phyloP scores from a whole-genome alignment of 2,797 vertebrate genomes.

The Limnodromus scolopaceus region DNA sequence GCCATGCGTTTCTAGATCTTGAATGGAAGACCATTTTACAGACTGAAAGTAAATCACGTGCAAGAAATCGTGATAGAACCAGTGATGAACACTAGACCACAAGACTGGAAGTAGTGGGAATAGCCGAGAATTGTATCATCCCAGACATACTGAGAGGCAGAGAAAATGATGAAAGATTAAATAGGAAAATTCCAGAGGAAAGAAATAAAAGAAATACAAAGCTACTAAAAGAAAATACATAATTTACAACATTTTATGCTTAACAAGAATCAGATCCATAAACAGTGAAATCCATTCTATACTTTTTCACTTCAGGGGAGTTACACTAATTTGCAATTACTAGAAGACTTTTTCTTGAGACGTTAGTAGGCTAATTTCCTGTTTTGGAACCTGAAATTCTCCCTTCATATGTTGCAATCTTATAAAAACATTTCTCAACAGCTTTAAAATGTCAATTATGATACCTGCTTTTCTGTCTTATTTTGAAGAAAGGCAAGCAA shows the following conservation, averaged over 20 bases:
- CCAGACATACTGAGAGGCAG: neutral
- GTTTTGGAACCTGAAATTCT: neutral
- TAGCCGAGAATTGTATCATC: neutral
- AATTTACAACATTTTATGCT: neutral
- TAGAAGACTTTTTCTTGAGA: neutral
- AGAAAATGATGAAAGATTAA: neutral
- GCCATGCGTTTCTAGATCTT: neutral
- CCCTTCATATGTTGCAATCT: neutral
- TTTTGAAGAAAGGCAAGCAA: neutral
- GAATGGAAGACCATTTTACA: neutral
- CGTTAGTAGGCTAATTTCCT: neutral
- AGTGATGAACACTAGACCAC: neutral
- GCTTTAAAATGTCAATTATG: rapidly evolving
- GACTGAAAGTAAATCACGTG: neutral
- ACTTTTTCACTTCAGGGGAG: neutral
- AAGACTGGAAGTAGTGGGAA: neutral
- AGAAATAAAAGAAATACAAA: neutral
- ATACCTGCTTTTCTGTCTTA: neutral
- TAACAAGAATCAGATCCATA: neutral
- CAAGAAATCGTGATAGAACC: neutral
- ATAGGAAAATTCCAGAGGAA: neutral
- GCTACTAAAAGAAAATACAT: neutral
- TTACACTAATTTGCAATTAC: neutral
- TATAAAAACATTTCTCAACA: neutral
- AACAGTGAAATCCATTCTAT: neutral